These are phyloP conservation scores for Apostichopus japonicus DNA, from an alignment of 35 echinoderm and acorn worm species.

Conservation along the genomic window DNA sequence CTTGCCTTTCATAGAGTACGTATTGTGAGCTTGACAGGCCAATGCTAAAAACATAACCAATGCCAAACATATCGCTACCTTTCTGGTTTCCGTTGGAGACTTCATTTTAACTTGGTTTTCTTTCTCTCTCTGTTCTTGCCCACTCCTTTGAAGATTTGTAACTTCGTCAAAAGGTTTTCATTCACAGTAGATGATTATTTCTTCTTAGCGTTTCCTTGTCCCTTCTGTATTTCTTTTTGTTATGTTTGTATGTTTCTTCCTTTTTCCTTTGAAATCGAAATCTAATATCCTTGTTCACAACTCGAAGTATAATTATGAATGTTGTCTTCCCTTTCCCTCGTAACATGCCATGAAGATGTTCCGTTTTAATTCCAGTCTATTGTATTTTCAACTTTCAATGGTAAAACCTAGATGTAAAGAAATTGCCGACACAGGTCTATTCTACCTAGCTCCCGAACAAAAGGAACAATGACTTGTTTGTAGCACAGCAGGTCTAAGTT, in stretches of 20 bases:
- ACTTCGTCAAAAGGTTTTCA: background rate
- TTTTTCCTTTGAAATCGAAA: background rate
- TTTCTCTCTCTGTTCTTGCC: background rate
- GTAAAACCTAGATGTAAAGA: background rate
- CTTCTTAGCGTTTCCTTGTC: background rate
- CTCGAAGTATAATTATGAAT: background rate
- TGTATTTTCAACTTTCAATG: background rate
- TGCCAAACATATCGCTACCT: slow-evolving; percentile 24
- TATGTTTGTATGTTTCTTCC: background rate
- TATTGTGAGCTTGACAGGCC: slow-evolving; percentile 46
- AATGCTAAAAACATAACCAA: slow-evolving; percentile 11
- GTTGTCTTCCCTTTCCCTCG: background rate
- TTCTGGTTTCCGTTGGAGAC: background rate
- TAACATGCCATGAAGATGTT: background rate
- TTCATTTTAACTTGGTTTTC: slow-evolving; percentile 7
- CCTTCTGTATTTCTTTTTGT: background rate
- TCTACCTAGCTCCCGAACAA: background rate
- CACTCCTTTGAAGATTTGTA: background rate
- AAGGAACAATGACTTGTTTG: background rate
- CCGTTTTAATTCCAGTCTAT: background rate
- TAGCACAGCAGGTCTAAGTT: background rate
- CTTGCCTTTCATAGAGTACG: slow-evolving; percentile 56
- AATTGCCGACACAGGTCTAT: background rate
- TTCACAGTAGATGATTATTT: background rate
- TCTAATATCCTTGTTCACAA: background rate